Conservation (phyloP, 1,140 invertebrate species). For the Chionoecetes opilio region DNA sequence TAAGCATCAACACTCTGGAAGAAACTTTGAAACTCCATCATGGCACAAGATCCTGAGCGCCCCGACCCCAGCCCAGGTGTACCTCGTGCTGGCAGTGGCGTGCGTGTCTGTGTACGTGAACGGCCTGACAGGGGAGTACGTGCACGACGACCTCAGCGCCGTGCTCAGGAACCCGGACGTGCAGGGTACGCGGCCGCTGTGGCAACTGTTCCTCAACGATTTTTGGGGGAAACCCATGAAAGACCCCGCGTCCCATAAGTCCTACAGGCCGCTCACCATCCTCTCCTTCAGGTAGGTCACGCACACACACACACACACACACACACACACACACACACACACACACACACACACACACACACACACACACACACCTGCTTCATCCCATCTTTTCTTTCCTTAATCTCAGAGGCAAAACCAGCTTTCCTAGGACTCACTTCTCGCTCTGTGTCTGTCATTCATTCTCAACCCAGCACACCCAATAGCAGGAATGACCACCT, state of each 20-base stretch:
- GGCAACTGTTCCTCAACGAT: slow-evolving; percentile 91
- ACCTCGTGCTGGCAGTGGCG: slow-evolving; percentile 87
- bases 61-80: slow-evolving; percentile 82
- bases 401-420: too few species aligned
- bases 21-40: not conserved
- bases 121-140: slow-evolving; percentile 92
- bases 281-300: slow-evolving; percentile 91
- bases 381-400: not conserved
- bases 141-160: slow-evolving; percentile 95
- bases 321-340: not conserved
- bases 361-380: too few species aligned
- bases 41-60: slow-evolving; percentile 31
- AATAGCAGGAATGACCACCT: too few species aligned
- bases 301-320: not conserved
- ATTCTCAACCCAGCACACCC: too few species aligned
- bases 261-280: slow-evolving; percentile 92
- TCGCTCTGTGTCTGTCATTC: too few species aligned
- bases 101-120: slow-evolving; percentile 91
- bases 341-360: not conserved
- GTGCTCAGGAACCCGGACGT: slow-evolving; percentile 93
- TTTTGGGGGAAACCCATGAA: slow-evolving; percentile 96
- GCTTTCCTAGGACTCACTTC: too few species aligned
- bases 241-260: slow-evolving; percentile 92
- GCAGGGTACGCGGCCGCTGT: slow-evolving; percentile 87
- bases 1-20: not conserved